Evolutionary conservation across 2,113 vertebrate species (phyloP), one percentile per base, ranked within the genome.

Genomic region (Regulus satrapa): DNA sequence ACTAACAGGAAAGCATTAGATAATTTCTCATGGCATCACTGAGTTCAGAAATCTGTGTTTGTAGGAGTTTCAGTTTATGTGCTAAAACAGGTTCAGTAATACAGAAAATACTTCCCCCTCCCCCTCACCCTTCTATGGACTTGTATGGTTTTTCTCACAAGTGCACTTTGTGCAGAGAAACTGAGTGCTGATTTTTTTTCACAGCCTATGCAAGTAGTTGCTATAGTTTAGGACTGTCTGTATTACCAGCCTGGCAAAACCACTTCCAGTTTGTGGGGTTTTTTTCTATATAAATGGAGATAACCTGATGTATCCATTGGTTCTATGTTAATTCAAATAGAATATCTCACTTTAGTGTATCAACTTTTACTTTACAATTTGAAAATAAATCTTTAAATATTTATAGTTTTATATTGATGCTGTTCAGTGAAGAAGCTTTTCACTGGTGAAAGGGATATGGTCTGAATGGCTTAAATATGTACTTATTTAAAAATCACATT

Each of bases 251-350:
- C 46, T 31, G 10, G 49, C 59, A n/a, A 51, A 85, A 63, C 32
- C 23, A 9, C 24, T 74, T 85, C 3, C 12, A 63, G 20, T 75
- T 59, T 55, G 13, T 61, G 19, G 3, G 19, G 3, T 16, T 72
- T 81, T 54, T 32, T 67, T 67, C 31, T 55, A 56, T 5, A 18
- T 58, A 16, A 81, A 76, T 14, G 46, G 38, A 88, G 52, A 63
- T 69, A 77, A 54, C 10, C 17, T 0, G 0, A 24, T 68, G 7
- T 72, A 32, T n/a, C 14, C 18, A 1, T 20, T 83, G 17, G 2
- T 31, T 67, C 8, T 3, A 1, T 51, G 14, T 54, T 62, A 41
- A 23, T 59, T 85, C 66, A 11, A 58, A 9, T 66, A 41, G 46
- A 34, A 77, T 41, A 29, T 48, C 14, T 89, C 14, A 23, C 18